Evolutionary conservation across 2,888 invertebrate genomes (phyloP), one percentile per base, ranked within the genome.

Genomic region (Metalampra italica): DNA sequence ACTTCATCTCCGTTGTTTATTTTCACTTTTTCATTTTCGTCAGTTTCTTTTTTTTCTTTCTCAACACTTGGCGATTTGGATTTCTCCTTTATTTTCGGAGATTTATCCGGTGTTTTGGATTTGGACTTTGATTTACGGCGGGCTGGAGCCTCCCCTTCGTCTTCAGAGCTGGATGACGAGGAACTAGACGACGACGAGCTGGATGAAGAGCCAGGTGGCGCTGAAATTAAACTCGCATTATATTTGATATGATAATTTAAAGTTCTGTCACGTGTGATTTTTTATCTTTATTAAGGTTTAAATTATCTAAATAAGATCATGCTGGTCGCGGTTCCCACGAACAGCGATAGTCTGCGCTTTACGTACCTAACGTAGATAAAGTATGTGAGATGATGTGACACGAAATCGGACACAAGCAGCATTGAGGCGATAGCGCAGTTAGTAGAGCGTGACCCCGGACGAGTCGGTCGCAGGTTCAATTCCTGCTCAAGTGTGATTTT

Each of bases 151-250:
- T 87, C 90, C 1, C 81, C 89, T 57, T 90, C 90, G 29, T 90
- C 90, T 50, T 90, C 90, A 0, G 90, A 90, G 48, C 90, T 90
- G 11, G 90, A 89, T 13, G 90, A 90, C 0, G 90, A 89, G 0
- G 90, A 90, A 54, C 89, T 88, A 0, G 90, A 90, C 0, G 90
- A 83, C 1, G 90, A 90, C 0, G 90, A 90, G 56, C 89, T 88
- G 0, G 90, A 90, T 0, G 90, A 90, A 0, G 90, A 90, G 5
- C 89, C 90, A 1, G 90, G 88, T 22, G 89, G 88, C 9, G 87
- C 89, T 85, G 68, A 42, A 52, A 56, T 51, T 29, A 22, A 29
- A 38, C 8, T 30, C 12, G 1, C 13, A n/a, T 11, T 22, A 9
- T 43, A 8, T 32, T 14, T 43, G 8, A 13, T 30, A 12, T n/a